Evolutionary conservation across 2,113 vertebrate species (phyloP).

Genomic region (Sander vitreus): DNA sequence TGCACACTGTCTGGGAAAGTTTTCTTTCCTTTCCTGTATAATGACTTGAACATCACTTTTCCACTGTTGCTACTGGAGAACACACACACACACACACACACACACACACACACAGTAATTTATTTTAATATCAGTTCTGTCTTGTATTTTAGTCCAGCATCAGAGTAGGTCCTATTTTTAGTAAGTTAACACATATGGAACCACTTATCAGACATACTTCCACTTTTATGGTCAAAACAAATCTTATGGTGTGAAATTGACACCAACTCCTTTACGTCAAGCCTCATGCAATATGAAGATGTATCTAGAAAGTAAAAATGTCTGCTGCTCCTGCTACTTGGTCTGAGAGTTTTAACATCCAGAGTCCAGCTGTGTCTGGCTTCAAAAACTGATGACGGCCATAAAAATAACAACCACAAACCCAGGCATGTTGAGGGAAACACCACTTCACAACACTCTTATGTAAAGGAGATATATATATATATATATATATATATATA

Average conservation of each 20-base stretch:
- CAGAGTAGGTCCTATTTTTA: neutral
- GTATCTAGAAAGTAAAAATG: neutral
- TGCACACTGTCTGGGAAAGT: conserved; percentile 10
- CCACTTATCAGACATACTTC: neutral
- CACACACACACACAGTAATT: conserved; percentile 7
- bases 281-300: neutral
- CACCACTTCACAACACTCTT: neutral
- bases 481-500: neutral
- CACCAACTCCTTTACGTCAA: neutral
- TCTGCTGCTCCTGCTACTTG: neutral
- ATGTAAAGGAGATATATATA: conserved; percentile 8
- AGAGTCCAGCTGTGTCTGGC: neutral
- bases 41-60: conserved; percentile 39
- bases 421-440: neutral
- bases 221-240: neutral
- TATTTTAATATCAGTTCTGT: too few relatives aligned
- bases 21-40: conserved; percentile 1
- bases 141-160: too few relatives aligned
- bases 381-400: conserved; percentile 3
- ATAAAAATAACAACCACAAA: neutral
- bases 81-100: neutral
- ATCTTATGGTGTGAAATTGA: neutral
- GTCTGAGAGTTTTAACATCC: neutral
- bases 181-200: neutral
- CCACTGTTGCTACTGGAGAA: neutral